Base-by-base conservation (phyloP, 2,113 vertebrate species). In the Poicephalus gulielmi region DNA sequence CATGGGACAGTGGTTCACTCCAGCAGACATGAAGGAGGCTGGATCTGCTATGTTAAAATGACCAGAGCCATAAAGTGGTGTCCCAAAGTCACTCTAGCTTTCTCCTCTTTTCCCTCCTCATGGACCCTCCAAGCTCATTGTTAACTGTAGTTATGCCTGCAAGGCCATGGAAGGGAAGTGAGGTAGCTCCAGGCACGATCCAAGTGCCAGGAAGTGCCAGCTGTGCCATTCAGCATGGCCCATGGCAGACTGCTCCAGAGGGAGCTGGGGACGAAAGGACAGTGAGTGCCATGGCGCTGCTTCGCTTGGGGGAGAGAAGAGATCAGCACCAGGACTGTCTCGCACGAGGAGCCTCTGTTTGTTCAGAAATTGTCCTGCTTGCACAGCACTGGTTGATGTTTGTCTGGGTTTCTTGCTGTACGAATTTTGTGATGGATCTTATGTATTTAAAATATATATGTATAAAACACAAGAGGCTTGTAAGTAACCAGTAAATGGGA, bases 371-470 rank as follows among this genome's bases (percentile, higher is more conserved):
- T 64, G 84, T 93, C 96, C 94, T 96, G 92, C 94, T 98, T 95
- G 81, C 84, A 93, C 96, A 96, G 91, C 87, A 69, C 87, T 92
- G 90, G 91, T 96, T 77, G 95, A 96, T 97, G 97, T 97, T 96
- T 93, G 96, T 97, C 95, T 14, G 24, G 98, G 96, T 96, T 94
- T 97, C 97, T 97, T 92, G 95, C 95, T 97, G 93, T 97, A 96
- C 95, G 97, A 93, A 97, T 90, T 98, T 97, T 95, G 97, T 98
- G 98, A 98, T 98, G 97, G 98, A 98, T 96, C 95, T 90, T 95
- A 94, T 88, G 97, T 99, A 97, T 98, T 97, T 98, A 97, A 98
- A 98, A 97, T 97, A 94, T 96, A 96, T 98, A 97, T 98, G 95
- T 97, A 90, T 95, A 96, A 97, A 97, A 95, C 96, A 91, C 88